Base-by-base conservation (phyloP, 2,113 vertebrate species). In the Pogonocichla stellata region DNA sequence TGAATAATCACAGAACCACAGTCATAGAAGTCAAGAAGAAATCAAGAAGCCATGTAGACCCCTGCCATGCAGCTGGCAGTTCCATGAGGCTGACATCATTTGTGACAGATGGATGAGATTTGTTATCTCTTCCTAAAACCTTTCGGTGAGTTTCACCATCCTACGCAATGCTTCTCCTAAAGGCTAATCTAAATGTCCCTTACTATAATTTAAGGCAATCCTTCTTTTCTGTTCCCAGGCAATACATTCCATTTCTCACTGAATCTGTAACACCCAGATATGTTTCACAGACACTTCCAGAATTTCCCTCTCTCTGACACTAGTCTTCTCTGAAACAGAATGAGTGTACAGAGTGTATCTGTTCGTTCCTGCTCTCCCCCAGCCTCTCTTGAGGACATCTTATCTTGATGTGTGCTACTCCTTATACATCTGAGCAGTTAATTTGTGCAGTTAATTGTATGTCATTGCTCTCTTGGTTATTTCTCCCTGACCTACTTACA, bases 91-190 rank as follows among this genome's bases (percentile, higher is more conserved):
- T 95, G 78, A 91, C 78, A 94, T 81, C 0, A 85, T 60, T 91
- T 91, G 48, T 81, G 65, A 92, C 90, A 95, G 84, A 90, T 90
- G 75, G 88, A 75, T 77, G 42, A 83, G 28, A 77, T 50, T 57
- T 80, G 38, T 78, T 84, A 33, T 65, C 47, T 94, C 56, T 80
- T 58, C 26, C 47, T 70, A 53, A 86, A 94, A 80, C 26, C 5
- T 70, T 81, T 58, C 0, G 1, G 31, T 60, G 53, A 89, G 38
- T 71, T 74, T 84, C 74, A 78, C 34, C 75, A 51, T 50, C 65
- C n/a, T 38, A 53, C 10, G 4, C 33, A 78, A 31, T 78, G 70
- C 67, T 84, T 87, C 8, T 91, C 31, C 29, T 66, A 40, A 71
- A 81, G n/a, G 14, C 25, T 67, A 60, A 74, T 67, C 28, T 62